phyloP scores from a whole-genome alignment of 2,888 invertebrate genomes.

The Hetaerina titia region DNA sequence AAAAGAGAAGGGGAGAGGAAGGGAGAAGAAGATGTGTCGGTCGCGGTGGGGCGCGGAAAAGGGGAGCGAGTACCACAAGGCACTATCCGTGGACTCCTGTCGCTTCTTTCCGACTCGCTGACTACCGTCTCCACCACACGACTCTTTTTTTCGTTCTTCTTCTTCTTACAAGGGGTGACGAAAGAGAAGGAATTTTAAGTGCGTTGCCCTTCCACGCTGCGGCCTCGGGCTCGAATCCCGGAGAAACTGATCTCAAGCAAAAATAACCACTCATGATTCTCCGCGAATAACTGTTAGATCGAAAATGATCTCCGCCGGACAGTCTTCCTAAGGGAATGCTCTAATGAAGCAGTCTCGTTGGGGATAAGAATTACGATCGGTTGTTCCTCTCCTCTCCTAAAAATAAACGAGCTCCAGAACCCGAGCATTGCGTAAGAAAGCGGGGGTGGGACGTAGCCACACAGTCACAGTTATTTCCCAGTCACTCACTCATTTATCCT shows the following conservation, averaged over 20 bases:
- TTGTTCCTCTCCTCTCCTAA: neutral
- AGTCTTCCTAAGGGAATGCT: neutral
- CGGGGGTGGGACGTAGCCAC: neutral
- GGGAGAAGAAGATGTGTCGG: neutral
- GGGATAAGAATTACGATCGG: neutral
- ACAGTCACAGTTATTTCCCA: neutral
- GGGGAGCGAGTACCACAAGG: constrained; percentile 42
- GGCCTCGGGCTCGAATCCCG: neutral
- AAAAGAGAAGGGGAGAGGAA: neutral
- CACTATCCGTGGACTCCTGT: neutral
- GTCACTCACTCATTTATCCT: neutral
- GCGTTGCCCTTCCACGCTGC: constrained; percentile 1
- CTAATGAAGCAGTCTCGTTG: neutral
- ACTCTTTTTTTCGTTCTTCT: neutral
- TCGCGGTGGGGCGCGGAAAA: neutral
- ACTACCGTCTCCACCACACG: neutral
- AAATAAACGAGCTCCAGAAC: constrained; percentile 32
- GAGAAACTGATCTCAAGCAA: neutral
- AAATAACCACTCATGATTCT: neutral
- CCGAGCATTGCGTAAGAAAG: neutral
- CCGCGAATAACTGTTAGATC: neutral
- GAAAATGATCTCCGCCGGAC: neutral
- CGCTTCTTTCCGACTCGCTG: constrained; percentile 1
- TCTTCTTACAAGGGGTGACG: neutral
- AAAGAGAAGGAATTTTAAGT: neutral